Evolutionary conservation across 2,113 vertebrate genomes (phyloP).

Genomic region (Catagonus wagneri): DNA sequence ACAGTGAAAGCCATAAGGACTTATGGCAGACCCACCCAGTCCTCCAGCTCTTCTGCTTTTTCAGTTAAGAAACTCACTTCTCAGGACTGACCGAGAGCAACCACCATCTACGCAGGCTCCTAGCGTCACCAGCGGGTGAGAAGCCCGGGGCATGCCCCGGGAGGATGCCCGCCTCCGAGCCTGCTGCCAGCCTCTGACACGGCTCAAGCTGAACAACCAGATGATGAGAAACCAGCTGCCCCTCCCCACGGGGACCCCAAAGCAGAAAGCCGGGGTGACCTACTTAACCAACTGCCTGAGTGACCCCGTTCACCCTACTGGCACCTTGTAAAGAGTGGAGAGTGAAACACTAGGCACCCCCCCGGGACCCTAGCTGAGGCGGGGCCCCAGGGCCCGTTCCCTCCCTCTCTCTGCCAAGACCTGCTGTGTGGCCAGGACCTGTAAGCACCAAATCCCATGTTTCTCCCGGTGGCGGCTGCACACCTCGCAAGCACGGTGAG

Average conservation of each 20-base stretch:
- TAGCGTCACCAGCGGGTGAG: neutral
- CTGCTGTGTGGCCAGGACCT: neutral
- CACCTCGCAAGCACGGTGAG: neutral
- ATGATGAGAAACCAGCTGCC: neutral
- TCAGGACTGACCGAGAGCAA: neutral
- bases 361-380: no score
- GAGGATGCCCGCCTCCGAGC: neutral
- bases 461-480: neutral
- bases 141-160: neutral
- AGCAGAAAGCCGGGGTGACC: neutral
- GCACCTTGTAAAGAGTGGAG: neutral
- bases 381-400: neutral
- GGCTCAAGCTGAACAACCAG: neutral
- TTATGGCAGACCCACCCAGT: neutral
- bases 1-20: neutral
- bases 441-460: neutral
- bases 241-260: neutral
- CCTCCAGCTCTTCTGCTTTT: neutral
- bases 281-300: no score
- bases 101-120: neutral
- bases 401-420: neutral
- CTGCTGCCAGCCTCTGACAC: neutral
- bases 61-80: conserved; percentile 8
- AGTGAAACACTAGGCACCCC: neutral
- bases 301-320: neutral